Evolutionary conservation across 2,797 vertebrate genomes (phyloP), one percentile per base, ranked within the genome.

Genomic region (Enteromius argenteus): DNA sequence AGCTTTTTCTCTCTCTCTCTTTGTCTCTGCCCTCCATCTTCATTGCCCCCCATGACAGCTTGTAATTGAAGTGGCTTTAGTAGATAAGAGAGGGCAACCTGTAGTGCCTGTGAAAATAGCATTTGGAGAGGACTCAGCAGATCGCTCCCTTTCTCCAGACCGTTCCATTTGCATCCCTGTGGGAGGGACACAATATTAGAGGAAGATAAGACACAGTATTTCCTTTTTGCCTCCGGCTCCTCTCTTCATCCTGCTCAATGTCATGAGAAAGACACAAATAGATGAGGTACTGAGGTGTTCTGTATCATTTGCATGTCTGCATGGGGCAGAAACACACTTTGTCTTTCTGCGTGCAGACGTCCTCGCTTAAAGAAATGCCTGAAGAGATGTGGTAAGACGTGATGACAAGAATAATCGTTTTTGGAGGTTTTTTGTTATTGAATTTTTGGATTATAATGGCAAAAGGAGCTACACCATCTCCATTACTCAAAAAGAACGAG

Each of bases 21-120:
- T n/a, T 68, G n/a, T 85, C 10, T 37, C 44, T 44, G 53, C 83
- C 67, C 67, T 79, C 76, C 66, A 42, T 80, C 77, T 86, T 71
- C 42, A 37, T 83, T 76, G 58, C 62, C 58, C 75, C 73, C 60
- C 78, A 67, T 83, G 86, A 83, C 87, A 86, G 80, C 35, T 72
- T 68, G 67, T 87, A 88, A 89, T 86, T 89, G 86, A 89, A 86
- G 84, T 75, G 75, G 81, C 87, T 88, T 66, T 85, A 67, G 81
- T 37, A 81, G 86, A 89, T 90, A 87, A 88, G 87, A 89, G 76
- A 85, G 72, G 51, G 75, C 89, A 88, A 89, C 87, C 87, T 88
- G 87, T 86, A 85, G 62, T 79, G 17, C 66, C 21, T 76, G 81
- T 74, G 86, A 85, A 89, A 89, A 88, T 84, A 73, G 86, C 84